Conservation (phyloP, 2,113 vertebrate genomes). For the Chloropsis cyanopogon region DNA sequence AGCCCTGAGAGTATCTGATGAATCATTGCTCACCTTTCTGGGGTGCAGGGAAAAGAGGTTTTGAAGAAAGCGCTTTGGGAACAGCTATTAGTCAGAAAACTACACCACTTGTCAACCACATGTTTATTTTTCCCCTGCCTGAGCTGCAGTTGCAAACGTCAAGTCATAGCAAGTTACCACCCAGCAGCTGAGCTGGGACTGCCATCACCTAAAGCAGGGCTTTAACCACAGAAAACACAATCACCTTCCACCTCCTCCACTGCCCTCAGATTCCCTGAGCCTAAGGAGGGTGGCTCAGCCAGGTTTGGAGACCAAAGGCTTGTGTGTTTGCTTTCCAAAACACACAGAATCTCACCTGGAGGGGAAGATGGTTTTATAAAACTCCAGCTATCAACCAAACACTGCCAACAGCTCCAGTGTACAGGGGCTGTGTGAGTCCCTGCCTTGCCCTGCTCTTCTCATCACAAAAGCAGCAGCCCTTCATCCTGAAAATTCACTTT, state of each 20-base stretch:
- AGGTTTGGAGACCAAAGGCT: not conserved
- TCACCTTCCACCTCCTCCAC: not conserved
- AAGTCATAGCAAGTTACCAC: not conserved
- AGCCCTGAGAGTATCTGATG: accelerated
- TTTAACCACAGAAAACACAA: not conserved
- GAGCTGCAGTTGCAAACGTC: not conserved
- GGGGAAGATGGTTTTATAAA: not conserved
- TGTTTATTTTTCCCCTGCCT: not conserved
- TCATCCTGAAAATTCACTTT: not conserved
- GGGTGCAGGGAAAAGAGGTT: not conserved
- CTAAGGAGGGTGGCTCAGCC: not conserved
- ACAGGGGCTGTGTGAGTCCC: accelerated
- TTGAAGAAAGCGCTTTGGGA: not conserved
- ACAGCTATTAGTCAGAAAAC: not conserved
- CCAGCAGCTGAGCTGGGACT: not conserved
- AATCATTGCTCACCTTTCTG: not conserved
- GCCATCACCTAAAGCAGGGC: not conserved
- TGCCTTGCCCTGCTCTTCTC: not conserved
- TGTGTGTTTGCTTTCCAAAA: not conserved
- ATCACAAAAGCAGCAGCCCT: not conserved
- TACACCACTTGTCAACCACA: not conserved
- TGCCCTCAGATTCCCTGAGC: not conserved
- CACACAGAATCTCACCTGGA: not conserved
- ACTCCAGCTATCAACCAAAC: not conserved
- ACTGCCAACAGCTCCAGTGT: not conserved